Conservation (phyloP, 2,797 vertebrate genomes). For the Ispidina picta region DNA sequence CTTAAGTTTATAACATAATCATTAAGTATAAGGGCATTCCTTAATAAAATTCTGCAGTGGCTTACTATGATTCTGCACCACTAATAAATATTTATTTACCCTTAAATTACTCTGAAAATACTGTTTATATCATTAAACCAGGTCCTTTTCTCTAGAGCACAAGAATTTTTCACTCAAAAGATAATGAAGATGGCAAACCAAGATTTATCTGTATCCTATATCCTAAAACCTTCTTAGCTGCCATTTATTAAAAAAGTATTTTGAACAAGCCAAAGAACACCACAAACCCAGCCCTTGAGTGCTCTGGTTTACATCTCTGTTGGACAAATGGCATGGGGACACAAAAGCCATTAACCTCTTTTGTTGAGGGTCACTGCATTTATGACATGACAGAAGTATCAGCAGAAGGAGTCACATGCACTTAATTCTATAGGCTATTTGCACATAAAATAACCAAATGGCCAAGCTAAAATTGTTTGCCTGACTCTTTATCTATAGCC, state of each 20-base stretch:
- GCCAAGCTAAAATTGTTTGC: constrained; percentile 32
- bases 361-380: constrained; percentile 55
- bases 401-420: constrained; percentile 46
- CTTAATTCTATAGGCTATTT: constrained; percentile 51
- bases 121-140: not conserved
- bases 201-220: not conserved
- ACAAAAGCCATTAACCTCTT: constrained; percentile 61
- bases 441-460: constrained; percentile 55
- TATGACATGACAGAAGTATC: constrained; percentile 33
- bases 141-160: not conserved
- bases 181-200: not conserved
- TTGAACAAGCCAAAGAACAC: not conserved
- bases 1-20: not conserved
- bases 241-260: constrained; percentile 8
- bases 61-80: not conserved
- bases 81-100: constrained; percentile 4
- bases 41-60: not conserved
- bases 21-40: not conserved
- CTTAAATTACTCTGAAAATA: constrained; percentile 2
- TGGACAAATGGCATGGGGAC: constrained; percentile 39
- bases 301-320: constrained; percentile 34
- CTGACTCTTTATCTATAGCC: not conserved
- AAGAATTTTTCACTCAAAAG: not conserved
- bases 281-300: not conserved
- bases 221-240: not conserved